A percentile compares a stretch with the other conserved stretches of the same genome.
These are phyloP conservation scores for Ganaspis brasiliensis DNA, from an alignment of 2,888 invertebrate species.

Conservation along the genomic window DNA sequence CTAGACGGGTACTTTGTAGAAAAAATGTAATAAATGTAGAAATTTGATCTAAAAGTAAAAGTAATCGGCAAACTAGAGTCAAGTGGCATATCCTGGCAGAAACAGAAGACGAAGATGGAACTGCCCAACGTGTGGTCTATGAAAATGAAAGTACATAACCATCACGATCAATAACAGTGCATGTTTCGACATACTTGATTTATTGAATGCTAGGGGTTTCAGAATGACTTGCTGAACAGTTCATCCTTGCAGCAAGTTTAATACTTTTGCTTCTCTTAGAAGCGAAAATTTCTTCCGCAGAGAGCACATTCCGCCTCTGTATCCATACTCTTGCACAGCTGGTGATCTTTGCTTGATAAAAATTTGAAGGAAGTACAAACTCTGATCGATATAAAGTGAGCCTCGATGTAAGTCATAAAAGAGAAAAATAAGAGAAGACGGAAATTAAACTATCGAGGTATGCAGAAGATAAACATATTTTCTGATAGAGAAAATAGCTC, in stretches of 20 bases:
- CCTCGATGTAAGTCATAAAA: not conserved
- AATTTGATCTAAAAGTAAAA: too few species aligned
- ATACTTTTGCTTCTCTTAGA: slow-evolving; percentile 17
- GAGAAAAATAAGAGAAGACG: not conserved
- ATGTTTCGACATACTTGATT: slow-evolving; percentile 36
- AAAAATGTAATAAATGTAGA: too few species aligned
- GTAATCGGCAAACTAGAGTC: not conserved
- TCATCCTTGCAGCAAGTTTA: slow-evolving; percentile 1
- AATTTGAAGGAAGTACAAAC: slow-evolving; percentile 48
- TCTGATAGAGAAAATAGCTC: slow-evolving; percentile 8
- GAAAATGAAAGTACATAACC: slow-evolving; percentile 65
- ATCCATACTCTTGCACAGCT: slow-evolving; percentile 43
- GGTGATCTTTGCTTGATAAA: slow-evolving; percentile 51
- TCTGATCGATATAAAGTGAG: slow-evolving; percentile 47
- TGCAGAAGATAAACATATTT: not conserved
- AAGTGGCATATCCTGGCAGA: slow-evolving; percentile 9
- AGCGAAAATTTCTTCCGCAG: slow-evolving; percentile 17
- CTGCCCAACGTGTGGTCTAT: slow-evolving; percentile 56
- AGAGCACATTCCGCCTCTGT: slow-evolving; percentile 40
- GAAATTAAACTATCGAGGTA: not conserved
- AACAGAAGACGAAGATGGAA: slow-evolving; percentile 60
- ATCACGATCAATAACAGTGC: slow-evolving; percentile 61
- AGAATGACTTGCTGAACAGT: slow-evolving; percentile 31
- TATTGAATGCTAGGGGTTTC: slow-evolving; percentile 31
- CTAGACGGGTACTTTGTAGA: too few species aligned